Base-by-base conservation (phyloP, 2,888 invertebrate genomes). In the Paralinhomoeus sp. region DNA sequence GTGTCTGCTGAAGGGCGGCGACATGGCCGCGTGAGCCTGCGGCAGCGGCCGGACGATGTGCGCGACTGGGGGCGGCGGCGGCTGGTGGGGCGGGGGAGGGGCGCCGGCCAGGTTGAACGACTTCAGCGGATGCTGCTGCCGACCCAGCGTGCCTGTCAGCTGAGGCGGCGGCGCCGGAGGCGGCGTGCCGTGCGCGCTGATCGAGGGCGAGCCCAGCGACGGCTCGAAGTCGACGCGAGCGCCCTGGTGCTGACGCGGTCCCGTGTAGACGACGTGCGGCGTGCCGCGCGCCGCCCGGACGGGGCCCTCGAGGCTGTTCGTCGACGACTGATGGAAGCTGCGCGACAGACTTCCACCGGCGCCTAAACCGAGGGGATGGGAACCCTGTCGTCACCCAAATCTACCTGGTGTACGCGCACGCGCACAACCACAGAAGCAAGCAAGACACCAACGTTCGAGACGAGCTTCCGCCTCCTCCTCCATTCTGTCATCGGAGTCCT, bases 191-290 rank as follows among this genome's bases (percentile, higher is more conserved):
- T 15, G n/a, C 34, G 46, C 47, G 37, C 43, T 24, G 9, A 53
- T 51, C 24, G 54, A 53, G 1, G 55, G 55, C 9, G 54, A 54
- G 12, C 54, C 54, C 17, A 48, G 48, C 2, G 49, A 44, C 7
- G 48, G 47, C 40, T 50, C 53, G 12, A 56, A 45, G 38, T 57
- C 58, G 12, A 56, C 48, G 40, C 55, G 56, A 9, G 53, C 51
- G 33, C 54, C 54, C 17, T 54, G 56, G 53, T 57, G 51, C 39
- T 53, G 48, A 36, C 45, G 2, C 20, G 53, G 54, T 34, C 58
- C 59, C 1, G 61, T 55, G 44, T 61, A 62, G 23, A 61, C 50
- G 33, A 62, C 54, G 41, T 59, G 57, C 3, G 60, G 57, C 9
- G 57, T 60, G 37, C 56, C 37, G 7, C 18, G 31, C 21, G 7